phyloP scores from a whole-genome alignment of 2,113 vertebrate genomes.

The Gobius niger region DNA sequence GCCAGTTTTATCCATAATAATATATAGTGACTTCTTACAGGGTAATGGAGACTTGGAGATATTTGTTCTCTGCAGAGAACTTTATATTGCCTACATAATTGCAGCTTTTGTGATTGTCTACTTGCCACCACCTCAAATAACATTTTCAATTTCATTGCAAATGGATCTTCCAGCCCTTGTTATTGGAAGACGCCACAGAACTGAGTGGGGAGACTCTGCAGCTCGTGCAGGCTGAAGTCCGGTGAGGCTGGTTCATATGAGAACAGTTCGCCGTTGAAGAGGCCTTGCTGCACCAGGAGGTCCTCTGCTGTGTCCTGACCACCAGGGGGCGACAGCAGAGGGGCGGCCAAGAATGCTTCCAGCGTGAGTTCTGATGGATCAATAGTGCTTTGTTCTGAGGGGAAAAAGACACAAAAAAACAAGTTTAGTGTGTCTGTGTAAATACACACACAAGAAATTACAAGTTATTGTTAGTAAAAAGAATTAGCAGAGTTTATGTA shows the following conservation, averaged over 20 bases:
- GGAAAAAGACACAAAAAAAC: constrained; percentile 4
- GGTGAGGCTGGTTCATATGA: background rate
- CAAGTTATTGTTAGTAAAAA: too few species aligned
- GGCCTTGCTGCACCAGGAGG: constrained; percentile 14
- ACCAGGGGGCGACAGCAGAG: constrained; percentile 47
- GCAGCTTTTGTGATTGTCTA: too few species aligned
- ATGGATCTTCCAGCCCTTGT: background rate
- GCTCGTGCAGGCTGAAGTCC: constrained; percentile 18
- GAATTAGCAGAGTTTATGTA: too few species aligned
- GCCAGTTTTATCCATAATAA: too few species aligned
- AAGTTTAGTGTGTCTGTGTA: background rate
- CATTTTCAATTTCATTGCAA: background rate
- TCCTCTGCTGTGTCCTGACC: background rate
- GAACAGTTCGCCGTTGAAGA: constrained; percentile 14
- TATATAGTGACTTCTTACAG: too few species aligned
- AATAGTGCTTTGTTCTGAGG: constrained; percentile 39
- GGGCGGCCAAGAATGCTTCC: constrained; percentile 41
- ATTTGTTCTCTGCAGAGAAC: too few species aligned
- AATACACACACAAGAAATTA: too few species aligned
- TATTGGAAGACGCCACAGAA: constrained; percentile 41
- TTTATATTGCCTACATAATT: too few species aligned
- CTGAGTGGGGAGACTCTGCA: constrained; percentile 15
- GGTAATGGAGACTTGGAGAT: too few species aligned
- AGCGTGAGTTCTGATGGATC: background rate
- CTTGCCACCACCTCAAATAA: background rate